These are phyloP conservation scores for Villa cingulata DNA, from an alignment of 2,888 invertebrate species.

Conservation along the genomic window DNA sequence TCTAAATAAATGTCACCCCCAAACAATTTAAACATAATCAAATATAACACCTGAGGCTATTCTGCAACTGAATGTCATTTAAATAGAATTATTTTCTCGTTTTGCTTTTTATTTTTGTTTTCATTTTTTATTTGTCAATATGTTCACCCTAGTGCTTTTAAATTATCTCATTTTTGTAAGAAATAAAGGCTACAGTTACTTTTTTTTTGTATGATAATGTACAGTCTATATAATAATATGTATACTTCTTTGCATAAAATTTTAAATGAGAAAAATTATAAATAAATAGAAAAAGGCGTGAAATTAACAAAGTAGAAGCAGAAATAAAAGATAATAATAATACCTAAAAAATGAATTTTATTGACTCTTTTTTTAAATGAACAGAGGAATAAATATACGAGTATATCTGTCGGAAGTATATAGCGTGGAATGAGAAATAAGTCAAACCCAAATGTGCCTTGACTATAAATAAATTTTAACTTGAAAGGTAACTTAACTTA, in stretches of 20 bases:
- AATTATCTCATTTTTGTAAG: neutral
- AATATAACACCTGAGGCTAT: neutral
- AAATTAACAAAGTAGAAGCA: no score
- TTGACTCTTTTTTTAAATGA: no score
- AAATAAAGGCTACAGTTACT: no score
- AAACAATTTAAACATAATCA: neutral
- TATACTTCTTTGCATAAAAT: neutral
- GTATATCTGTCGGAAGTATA: conserved; percentile 6
- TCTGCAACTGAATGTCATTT: neutral
- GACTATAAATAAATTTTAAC: neutral
- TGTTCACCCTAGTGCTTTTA: neutral
- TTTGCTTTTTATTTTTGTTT: no score
- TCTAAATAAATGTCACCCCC: neutral
- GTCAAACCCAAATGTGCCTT: conserved; percentile 7
- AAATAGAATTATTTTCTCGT: neutral
- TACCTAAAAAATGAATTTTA: no score
- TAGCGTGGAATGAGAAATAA: conserved; percentile 10
- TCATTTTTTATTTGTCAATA: neutral
- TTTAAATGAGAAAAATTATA: neutral
- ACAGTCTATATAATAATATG: no score
- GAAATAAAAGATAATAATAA: no score
- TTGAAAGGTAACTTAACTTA: no score
- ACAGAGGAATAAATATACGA: neutral
- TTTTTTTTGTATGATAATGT: no score
- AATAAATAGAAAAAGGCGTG: neutral